These are phyloP conservation scores for Porphyrio hochstetteri DNA, from an alignment of 2,113 vertebrate species.

Conservation along the genomic window DNA sequence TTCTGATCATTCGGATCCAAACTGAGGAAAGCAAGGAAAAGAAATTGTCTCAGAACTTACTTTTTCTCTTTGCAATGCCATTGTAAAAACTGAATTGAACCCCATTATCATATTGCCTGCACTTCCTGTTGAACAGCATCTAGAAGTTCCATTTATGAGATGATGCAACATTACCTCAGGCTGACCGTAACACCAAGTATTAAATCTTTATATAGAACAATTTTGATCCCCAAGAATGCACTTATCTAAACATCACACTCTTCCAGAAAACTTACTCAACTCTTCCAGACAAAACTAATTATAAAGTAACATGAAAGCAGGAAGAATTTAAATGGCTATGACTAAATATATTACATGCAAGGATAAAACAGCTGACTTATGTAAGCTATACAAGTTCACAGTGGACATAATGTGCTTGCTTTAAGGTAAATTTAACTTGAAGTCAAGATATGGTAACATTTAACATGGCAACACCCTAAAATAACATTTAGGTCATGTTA, in stretches of 20 bases:
- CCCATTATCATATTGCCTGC: not conserved
- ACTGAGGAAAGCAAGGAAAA: slow-evolving; percentile 73
- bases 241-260: not conserved
- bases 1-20: slow-evolving; percentile 98
- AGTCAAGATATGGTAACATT: not conserved
- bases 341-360: not conserved
- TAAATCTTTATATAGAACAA: not conserved
- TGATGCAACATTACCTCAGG: not conserved
- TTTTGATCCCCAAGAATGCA: not conserved
- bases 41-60: not conserved
- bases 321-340: not conserved
- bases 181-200: not conserved
- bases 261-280: not conserved
- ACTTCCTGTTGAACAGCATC: not conserved
- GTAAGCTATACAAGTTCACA: not conserved
- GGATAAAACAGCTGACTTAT: not conserved
- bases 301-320: not conserved
- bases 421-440: not conserved
- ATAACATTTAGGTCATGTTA: not conserved
- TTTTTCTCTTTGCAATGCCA: not conserved
- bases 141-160: not conserved
- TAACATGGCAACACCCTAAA: not conserved
- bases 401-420: not conserved
- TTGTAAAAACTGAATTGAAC: not conserved
- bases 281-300: not conserved